Evolutionary conservation across 2,888 invertebrate species (phyloP).

Genomic region (Pandemis cinnamomeana): DNA sequence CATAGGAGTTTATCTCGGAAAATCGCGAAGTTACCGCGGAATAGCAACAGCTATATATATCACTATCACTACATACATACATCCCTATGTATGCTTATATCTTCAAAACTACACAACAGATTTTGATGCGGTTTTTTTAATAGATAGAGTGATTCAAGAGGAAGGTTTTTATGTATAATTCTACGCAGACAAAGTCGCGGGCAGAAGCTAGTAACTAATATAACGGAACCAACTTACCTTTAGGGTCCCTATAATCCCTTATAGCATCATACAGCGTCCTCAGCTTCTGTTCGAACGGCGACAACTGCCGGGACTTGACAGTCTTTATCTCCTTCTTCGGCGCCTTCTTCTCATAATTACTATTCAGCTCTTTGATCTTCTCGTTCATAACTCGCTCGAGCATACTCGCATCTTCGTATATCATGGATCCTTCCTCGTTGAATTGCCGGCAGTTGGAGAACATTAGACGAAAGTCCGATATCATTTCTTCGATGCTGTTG

Average conservation of each 20-base stretch:
- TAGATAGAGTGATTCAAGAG: too few species aligned
- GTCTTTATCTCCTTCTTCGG: constrained; percentile 81
- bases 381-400: constrained; percentile 93
- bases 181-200: too few species aligned
- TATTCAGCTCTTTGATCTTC: constrained; percentile 90
- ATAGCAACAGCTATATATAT: too few species aligned
- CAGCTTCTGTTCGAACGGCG: constrained; percentile 89
- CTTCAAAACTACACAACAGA: too few species aligned
- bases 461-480: constrained; percentile 96
- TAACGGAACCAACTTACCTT: constrained; percentile 58
- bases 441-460: constrained; percentile 98
- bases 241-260: constrained; percentile 90
- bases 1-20: too few species aligned
- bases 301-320: constrained; percentile 74
- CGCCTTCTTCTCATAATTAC: constrained; percentile 78
- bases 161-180: too few species aligned
- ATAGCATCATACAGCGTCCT: constrained; percentile 95
- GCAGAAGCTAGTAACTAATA: too few species aligned
- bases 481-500: constrained; percentile 92
- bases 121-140: too few species aligned
- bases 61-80: too few species aligned
- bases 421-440: constrained; percentile 97
- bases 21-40: too few species aligned
- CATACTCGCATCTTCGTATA: constrained; percentile 96
- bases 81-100: too few species aligned